Conservation (phyloP, 2,888 invertebrate species). For the Epiblema foenella region DNA sequence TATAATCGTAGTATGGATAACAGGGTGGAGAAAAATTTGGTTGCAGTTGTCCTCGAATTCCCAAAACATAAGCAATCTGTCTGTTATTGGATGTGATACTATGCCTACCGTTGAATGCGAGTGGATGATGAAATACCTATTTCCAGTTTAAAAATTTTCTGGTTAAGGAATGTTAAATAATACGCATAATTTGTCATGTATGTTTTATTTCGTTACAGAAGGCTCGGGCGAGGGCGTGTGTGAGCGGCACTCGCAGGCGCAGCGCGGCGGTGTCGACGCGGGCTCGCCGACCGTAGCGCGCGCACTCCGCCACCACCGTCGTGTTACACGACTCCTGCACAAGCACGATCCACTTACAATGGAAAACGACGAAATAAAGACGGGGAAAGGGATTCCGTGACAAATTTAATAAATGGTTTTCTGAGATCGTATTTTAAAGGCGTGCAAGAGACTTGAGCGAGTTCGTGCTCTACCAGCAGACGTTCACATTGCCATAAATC, state of each 20-base stretch:
- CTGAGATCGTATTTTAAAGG: slow-evolving; percentile 22
- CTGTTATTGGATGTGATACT: too few species aligned
- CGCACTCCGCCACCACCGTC: slow-evolving; percentile 75
- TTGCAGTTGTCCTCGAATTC: too few species aligned
- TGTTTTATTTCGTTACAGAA: slow-evolving; percentile 68
- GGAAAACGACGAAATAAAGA: slow-evolving; percentile 12
- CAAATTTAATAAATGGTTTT: slow-evolving; percentile 33
- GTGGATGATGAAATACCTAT: too few species aligned
- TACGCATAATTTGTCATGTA: slow-evolving; percentile 48
- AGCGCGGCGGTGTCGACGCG: slow-evolving; percentile 71
- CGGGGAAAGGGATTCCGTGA: slow-evolving; percentile 24
- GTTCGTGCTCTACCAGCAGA: slow-evolving; percentile 18
- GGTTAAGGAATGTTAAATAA: slow-evolving; percentile 46
- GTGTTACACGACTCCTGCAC: slow-evolving; percentile 79
- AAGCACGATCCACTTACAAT: slow-evolving; percentile 50
- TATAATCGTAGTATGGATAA: too few species aligned
- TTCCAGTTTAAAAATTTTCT: not conserved
- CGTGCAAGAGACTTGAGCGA: slow-evolving; percentile 9
- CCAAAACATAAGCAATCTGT: too few species aligned
- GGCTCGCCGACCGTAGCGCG: slow-evolving; percentile 65
- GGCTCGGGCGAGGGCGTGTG: slow-evolving; percentile 60
- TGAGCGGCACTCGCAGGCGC: slow-evolving; percentile 63
- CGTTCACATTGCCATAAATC: slow-evolving; percentile 7
- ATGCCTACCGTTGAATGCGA: too few species aligned
- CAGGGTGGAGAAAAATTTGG: too few species aligned